These are phyloP conservation scores for Athalia cordata DNA, from an alignment of 2,888 invertebrate genomes.

Conservation along the genomic window DNA sequence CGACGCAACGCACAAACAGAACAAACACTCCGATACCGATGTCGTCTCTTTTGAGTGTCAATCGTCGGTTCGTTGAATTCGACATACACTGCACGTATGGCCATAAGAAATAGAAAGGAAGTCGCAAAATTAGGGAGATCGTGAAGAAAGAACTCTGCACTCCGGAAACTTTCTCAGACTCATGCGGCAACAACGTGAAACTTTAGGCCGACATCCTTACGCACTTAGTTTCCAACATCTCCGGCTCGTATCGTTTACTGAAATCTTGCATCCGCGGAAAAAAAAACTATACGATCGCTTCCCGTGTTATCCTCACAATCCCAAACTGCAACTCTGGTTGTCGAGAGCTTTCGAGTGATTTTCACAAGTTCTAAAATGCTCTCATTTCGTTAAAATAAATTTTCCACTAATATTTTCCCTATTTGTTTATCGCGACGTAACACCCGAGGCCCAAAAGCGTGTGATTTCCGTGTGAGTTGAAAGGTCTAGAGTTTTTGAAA, in stretches of 20 bases:
- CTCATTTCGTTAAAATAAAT: neutral
- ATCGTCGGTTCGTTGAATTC: conserved; percentile 38
- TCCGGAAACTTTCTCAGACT: neutral
- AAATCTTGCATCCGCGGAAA: neutral
- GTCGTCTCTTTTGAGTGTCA: conserved; percentile 34
- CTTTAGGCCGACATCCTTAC: neutral
- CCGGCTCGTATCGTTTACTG: neutral
- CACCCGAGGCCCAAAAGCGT: too few species aligned
- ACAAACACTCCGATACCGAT: neutral
- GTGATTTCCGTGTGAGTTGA: too few species aligned
- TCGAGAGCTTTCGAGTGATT: neutral
- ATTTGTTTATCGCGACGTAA: too few species aligned
- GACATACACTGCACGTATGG: neutral
- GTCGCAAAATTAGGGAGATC: too few species aligned
- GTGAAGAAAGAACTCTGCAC: neutral
- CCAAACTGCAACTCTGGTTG: neutral
- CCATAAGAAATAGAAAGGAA: neutral
- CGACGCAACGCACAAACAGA: neutral
- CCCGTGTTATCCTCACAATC: neutral
- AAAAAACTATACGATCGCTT: neutral
- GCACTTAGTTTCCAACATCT: conserved; percentile 4
- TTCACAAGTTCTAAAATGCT: neutral
- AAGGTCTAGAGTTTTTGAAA: too few species aligned
- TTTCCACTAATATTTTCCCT: too few species aligned
- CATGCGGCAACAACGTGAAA: neutral